Evolutionary conservation across 2,797 vertebrate species (phyloP).

Genomic region (Crocodylus rhombifer): DNA sequence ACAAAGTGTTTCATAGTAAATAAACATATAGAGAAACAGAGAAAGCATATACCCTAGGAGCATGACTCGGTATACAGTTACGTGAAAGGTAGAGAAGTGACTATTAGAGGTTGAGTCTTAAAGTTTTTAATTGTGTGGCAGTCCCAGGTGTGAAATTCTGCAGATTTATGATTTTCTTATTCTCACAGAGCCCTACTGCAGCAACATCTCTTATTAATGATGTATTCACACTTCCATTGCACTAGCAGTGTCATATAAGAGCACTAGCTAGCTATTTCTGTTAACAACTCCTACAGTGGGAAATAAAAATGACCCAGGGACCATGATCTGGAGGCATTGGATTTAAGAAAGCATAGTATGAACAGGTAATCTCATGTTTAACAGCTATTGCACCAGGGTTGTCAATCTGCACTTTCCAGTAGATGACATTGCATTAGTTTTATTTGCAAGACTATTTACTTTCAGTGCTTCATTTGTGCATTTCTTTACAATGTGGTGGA

Average conservation of each 20-base stretch:
- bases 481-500: not conserved
- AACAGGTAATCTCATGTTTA: not conserved
- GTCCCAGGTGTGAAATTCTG: not conserved
- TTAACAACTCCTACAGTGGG: not conserved
- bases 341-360: not conserved
- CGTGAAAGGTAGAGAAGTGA: not conserved
- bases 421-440: not conserved
- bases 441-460: not conserved
- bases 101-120: not conserved
- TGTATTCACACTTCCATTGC: not conserved
- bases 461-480: not conserved
- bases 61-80: not conserved
- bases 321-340: not conserved
- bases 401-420: not conserved
- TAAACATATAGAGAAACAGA: not conserved
- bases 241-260: not conserved
- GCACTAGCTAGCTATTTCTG: not conserved
- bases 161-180: not conserved
- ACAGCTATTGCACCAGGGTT: not conserved
- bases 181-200: not conserved
- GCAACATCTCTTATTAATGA: not conserved
- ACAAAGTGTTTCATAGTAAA: not conserved
- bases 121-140: constrained; percentile 8
- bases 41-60: not conserved
- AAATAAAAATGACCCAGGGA: not conserved